Evolutionary conservation across 53 echinoderm and acorn worm genomes (phyloP).

Genomic region (Holothuria scabra): DNA sequence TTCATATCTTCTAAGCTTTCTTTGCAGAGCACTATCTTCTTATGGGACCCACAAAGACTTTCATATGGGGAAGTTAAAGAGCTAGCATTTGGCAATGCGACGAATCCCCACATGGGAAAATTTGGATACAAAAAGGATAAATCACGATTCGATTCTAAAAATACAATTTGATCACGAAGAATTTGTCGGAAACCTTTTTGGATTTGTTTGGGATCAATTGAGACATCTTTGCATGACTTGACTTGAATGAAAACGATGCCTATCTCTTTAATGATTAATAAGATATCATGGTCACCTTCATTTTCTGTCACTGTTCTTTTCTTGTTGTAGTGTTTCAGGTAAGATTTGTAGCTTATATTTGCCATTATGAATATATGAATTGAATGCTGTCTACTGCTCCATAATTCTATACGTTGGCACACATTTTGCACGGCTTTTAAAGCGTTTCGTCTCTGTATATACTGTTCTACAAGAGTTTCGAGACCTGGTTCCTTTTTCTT

Average conservation of each 20-base stretch:
- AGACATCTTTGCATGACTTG: not conserved
- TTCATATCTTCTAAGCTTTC: not conserved
- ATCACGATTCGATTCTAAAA: not conserved
- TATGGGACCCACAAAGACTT: not conserved
- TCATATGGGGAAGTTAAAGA: not conserved
- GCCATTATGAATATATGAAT: too few relatives aligned
- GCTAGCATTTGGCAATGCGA: not conserved
- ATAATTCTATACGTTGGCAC: too few relatives aligned
- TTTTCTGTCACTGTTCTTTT: not conserved
- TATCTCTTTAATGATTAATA: not conserved
- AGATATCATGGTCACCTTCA: not conserved
- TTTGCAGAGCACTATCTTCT: not conserved
- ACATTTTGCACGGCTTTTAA: too few relatives aligned
- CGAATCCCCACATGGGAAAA: not conserved
- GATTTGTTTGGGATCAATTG: not conserved
- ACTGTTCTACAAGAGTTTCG: too few relatives aligned
- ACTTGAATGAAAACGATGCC: not conserved
- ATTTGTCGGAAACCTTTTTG: not conserved
- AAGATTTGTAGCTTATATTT: too few relatives aligned
- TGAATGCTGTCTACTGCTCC: too few relatives aligned
- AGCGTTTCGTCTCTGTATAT: too few relatives aligned
- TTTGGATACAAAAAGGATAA: not conserved
- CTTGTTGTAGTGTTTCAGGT: too few relatives aligned
- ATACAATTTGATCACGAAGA: not conserved
- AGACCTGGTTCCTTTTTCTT: too few relatives aligned